phyloP scores from a whole-genome alignment of 2,888 invertebrate species.

The Acanthococcus lagerstroemiae region DNA sequence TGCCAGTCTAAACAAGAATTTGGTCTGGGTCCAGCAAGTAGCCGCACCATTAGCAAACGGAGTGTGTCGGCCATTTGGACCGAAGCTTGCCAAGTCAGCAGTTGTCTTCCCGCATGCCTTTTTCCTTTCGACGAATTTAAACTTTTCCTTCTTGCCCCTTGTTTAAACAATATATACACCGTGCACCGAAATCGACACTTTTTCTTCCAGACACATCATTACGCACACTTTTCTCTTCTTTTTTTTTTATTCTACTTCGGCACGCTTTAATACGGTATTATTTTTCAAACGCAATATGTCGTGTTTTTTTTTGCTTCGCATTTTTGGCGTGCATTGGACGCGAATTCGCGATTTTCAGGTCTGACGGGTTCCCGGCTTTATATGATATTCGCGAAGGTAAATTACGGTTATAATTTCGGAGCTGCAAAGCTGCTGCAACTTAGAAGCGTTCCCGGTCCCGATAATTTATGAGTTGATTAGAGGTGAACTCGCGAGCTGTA shows the following conservation, averaged over 20 bases:
- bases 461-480: too few relatives aligned
- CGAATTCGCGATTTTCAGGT: too few relatives aligned
- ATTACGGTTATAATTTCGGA: too few relatives aligned
- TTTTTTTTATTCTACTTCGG: conserved; percentile 7
- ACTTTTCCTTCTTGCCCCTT: conserved; percentile 10
- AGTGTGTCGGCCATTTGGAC: conserved; percentile 32
- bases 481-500: too few relatives aligned
- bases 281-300: conserved; percentile 14
- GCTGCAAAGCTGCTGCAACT: too few relatives aligned
- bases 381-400: too few relatives aligned
- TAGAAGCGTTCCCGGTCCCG: too few relatives aligned
- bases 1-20: conserved; percentile 36
- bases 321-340: background rate
- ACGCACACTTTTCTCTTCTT: background rate
- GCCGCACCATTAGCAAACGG: conserved; percentile 31
- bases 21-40: conserved; percentile 35
- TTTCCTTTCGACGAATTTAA: conserved; percentile 25
- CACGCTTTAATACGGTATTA: conserved; percentile 13
- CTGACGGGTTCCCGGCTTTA: too few relatives aligned
- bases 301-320: too few relatives aligned
- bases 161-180: conserved; percentile 13
- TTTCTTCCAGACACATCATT: conserved; percentile 21
- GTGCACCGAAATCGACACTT: conserved; percentile 20
- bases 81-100: conserved; percentile 32
- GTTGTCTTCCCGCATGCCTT: conserved; percentile 22